These are phyloP conservation scores for Drosophila novamexicana DNA, from an alignment of 1,140 invertebrate species.

Conservation along the genomic window DNA sequence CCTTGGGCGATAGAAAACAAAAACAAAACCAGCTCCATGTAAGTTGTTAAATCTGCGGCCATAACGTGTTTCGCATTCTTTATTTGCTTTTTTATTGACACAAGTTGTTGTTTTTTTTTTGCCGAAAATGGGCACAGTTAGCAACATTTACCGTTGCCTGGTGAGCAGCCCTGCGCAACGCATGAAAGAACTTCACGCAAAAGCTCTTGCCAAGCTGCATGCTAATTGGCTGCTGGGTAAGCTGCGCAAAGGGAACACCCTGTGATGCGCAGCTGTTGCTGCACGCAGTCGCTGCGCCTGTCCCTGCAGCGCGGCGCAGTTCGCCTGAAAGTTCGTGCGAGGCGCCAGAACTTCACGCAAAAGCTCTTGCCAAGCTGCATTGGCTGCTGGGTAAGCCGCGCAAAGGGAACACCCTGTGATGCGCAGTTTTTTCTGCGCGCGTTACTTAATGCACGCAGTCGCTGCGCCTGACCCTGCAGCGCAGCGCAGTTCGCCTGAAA, in stretches of 20 bases:
- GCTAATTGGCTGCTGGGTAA: not conserved
- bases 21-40: conserved; percentile 18
- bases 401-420: not conserved
- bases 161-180: not conserved
- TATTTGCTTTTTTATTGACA: conserved; percentile 44
- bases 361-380: not conserved
- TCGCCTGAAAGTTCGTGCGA: conserved; percentile 20
- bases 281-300: not conserved
- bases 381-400: not conserved
- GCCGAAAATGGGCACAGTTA: conserved; percentile 41
- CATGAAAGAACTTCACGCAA: not conserved
- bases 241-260: no score
- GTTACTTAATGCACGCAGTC: not conserved
- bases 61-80: conserved; percentile 70
- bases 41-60: conserved; percentile 41
- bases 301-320: not conserved
- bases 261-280: not conserved
- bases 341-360: not conserved
- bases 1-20: conserved; percentile 33
- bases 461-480: not conserved
- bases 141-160: conserved; percentile 24
- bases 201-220: not conserved
- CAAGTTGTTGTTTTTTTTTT: conserved; percentile 46
- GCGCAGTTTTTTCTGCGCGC: not conserved
- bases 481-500: conserved; percentile 14